These are phyloP conservation scores for Cotesia glomerata DNA, from an alignment of 1,140 invertebrate genomes.

Conservation along the genomic window DNA sequence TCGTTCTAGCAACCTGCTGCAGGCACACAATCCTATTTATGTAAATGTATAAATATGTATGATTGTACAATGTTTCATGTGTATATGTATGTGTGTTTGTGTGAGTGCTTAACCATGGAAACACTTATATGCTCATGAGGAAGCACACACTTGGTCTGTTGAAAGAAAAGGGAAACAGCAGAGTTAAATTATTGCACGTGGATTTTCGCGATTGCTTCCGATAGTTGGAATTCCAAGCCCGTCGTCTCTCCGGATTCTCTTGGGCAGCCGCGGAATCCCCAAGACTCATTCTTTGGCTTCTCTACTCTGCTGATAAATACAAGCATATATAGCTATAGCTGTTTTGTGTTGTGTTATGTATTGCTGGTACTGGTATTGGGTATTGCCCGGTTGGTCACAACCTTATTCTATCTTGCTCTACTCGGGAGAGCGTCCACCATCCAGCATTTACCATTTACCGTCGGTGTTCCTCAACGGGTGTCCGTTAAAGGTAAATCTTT, in stretches of 20 bases:
- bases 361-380: too few species aligned
- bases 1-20: background rate
- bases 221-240: conserved; percentile 50
- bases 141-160: background rate
- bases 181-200: conserved; percentile 50
- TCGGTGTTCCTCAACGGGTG: conserved; percentile 25
- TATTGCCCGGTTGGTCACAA: background rate
- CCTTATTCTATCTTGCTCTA: conserved; percentile 5
- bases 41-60: too few species aligned
- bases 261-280: conserved; percentile 44
- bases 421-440: conserved; percentile 3
- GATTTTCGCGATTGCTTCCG: conserved; percentile 55
- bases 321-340: too few species aligned
- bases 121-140: background rate
- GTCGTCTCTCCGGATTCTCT: conserved; percentile 14
- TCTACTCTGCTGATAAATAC: background rate
- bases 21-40: background rate
- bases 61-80: too few species aligned
- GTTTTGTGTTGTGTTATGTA: too few species aligned
- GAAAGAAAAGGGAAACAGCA: conserved; percentile 19
- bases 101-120: background rate
- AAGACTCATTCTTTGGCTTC: conserved; percentile 11
- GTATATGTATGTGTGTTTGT: too few species aligned
- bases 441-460: background rate
- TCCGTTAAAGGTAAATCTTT: conserved; percentile 45